These are phyloP conservation scores for Drosophila tani DNA, from an alignment of 1,140 invertebrate species.

Conservation along the genomic window DNA sequence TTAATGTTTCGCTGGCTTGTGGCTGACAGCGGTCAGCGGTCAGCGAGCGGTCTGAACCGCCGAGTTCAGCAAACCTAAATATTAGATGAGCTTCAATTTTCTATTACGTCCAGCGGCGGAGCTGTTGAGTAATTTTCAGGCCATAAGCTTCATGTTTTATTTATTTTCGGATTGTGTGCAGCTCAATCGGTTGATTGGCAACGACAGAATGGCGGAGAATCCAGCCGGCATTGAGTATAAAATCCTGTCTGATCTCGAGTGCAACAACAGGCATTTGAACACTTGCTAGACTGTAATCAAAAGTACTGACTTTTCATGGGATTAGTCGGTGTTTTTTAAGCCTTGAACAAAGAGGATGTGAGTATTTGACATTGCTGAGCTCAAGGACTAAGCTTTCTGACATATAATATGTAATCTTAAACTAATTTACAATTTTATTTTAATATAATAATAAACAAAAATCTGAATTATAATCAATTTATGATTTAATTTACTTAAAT, in stretches of 20 bases:
- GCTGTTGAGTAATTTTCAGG: constrained; percentile 63
- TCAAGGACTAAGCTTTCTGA: background rate
- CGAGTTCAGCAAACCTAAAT: constrained; percentile 67
- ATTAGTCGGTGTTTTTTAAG: background rate
- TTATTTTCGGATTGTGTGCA: constrained; percentile 59
- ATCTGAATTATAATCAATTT: no score
- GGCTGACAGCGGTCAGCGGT: constrained; percentile 76
- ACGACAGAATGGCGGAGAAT: constrained; percentile 11
- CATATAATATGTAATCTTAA: no score
- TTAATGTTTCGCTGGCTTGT: constrained; percentile 69
- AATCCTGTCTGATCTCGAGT: constrained; percentile 8
- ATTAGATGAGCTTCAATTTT: constrained; percentile 70
- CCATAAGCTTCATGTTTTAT: constrained; percentile 69
- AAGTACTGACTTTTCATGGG: background rate
- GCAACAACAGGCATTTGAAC: background rate
- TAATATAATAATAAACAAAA: no score
- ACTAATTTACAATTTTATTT: no score
- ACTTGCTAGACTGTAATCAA: constrained; percentile 17
- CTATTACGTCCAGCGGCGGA: constrained; percentile 47
- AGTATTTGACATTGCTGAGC: background rate
- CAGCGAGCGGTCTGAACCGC: constrained; percentile 31
- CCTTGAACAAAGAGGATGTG: background rate
- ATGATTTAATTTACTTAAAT: no score
- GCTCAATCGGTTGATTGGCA: constrained; percentile 58
- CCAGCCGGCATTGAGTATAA: constrained; percentile 2